phyloP scores from a whole-genome alignment of 2,113 vertebrate species.

The Miniopterus natalensis region DNA sequence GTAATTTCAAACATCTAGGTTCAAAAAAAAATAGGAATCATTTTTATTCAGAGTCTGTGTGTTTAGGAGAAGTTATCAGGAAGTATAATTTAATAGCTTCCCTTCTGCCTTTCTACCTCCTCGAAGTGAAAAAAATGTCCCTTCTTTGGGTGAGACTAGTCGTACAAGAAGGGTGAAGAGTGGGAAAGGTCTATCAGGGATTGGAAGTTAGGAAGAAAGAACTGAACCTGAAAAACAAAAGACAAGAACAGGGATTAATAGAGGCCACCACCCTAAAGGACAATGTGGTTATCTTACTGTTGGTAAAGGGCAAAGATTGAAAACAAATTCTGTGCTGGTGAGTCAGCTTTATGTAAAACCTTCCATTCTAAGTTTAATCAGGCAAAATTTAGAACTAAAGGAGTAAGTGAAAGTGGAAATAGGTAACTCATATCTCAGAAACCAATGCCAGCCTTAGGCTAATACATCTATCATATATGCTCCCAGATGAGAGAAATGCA shows the following conservation, averaged over 20 bases:
- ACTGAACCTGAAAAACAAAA: not conserved
- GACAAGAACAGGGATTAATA: not conserved
- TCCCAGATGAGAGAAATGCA: not conserved
- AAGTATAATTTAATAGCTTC: not conserved
- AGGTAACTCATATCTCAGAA: not conserved
- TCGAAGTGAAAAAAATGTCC: not conserved
- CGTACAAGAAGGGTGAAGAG: not conserved
- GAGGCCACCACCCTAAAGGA: not conserved
- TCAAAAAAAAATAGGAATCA: constrained; percentile 1
- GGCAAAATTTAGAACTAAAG: not conserved
- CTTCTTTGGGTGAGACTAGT: not conserved
- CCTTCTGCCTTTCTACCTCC: not conserved
- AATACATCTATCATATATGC: not conserved
- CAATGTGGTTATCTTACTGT: not conserved
- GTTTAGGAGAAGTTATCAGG: constrained; percentile 1
- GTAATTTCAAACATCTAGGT: constrained; percentile 32
- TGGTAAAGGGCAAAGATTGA: not conserved
- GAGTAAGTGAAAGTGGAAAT: not conserved
- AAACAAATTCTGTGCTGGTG: not conserved
- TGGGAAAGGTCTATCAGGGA: not conserved
- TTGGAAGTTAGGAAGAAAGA: not conserved
- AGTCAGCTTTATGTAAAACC: not conserved
- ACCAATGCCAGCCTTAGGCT: not conserved
- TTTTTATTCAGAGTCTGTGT: constrained; percentile 4
- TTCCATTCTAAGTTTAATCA: constrained; percentile 29